Evolutionary conservation across 1,140 invertebrate species (phyloP), one percentile per base, ranked within the genome.

Genomic region (Capitella teleta): DNA sequence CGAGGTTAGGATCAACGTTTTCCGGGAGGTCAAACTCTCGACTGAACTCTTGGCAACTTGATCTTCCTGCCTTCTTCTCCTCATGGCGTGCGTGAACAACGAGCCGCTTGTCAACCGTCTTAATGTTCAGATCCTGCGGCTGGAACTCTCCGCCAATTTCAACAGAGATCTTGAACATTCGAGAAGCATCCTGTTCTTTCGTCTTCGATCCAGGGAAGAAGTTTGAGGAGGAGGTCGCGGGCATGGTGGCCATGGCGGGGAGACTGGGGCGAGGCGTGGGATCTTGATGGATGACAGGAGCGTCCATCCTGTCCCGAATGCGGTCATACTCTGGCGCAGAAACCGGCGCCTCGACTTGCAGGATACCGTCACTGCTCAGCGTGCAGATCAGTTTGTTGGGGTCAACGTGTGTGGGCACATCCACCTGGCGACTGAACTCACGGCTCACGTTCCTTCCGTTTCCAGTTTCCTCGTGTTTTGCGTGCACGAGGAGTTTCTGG

Each of bases 11-110:
- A 50, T 72, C 68, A 21, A 72, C 68, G 40, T 57, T 61, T 23
- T 68, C 66, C 0, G 70, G 70, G 32, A 72, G 53, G 48, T 70
- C 68, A 50, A 70, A 70, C 49, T 70, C 63, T 48, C 70, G 68
- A 48, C 66, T 70, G 51, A 72, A 70, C 53, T 70, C 67, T 40
- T 65, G 68, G 52, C 67, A 65, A 37, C 68, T 57, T 8, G 66
- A 70, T 40, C 66, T 51, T 6, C 64, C 64, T 2, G 58, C 59
- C 24, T 57, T 58, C 44, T 66, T 64, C 51, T 68, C 67, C 38
- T 70, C 66, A 53, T 70, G 68, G 54, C 62, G 58, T 5, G 68
- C 68, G 25, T 64, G 59, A 10, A 72, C 66, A 21, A 68, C 60
- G 28, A 72, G 47, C 50, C 67, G 69, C 44, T 59, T 56, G 34